A percentile compares a stretch with the other conserved stretches of the same genome.
phyloP scores from a whole-genome alignment of 2,113 vertebrate genomes.

The Eulemur macaco region DNA sequence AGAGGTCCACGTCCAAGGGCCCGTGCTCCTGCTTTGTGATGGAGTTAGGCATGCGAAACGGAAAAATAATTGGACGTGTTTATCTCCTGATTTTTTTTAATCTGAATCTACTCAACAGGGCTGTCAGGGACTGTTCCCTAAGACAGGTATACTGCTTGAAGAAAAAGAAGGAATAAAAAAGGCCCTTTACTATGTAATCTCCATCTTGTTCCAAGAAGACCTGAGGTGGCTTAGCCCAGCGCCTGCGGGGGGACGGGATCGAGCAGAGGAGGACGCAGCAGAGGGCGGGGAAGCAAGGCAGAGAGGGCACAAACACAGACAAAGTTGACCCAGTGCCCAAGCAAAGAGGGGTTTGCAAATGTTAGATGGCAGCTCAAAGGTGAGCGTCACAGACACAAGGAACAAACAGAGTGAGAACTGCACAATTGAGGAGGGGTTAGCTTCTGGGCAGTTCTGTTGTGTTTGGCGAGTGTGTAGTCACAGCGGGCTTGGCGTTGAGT shows the following conservation, averaged over 20 bases:
- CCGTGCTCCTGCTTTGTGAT: constrained; percentile 6
- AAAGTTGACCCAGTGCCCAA: too few species aligned
- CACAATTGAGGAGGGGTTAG: background rate
- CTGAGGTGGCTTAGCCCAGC: background rate
- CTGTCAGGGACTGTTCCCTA: background rate
- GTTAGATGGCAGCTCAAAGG: background rate
- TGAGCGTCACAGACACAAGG: background rate
- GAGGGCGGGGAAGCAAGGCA: background rate
- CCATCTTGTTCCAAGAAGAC: background rate
- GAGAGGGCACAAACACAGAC: background rate
- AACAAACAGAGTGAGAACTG: background rate
- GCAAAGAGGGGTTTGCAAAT: background rate
- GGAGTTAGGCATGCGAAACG: constrained; percentile 42
- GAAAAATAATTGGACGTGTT: constrained; percentile 69
- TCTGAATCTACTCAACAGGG: background rate
- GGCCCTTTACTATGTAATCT: background rate
- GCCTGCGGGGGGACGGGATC: background rate
- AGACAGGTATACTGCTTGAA: background rate
- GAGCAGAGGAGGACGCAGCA: background rate
- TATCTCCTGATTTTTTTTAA: constrained; percentile 13
- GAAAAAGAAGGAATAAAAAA: background rate
- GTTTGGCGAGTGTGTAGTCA: background rate
- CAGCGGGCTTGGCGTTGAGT: background rate
- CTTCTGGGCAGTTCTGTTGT: background rate
- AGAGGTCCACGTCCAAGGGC: constrained; percentile 49